Evolutionary conservation across 2,888 invertebrate species (phyloP).

Genomic region (Lycophotia porphyrea): DNA sequence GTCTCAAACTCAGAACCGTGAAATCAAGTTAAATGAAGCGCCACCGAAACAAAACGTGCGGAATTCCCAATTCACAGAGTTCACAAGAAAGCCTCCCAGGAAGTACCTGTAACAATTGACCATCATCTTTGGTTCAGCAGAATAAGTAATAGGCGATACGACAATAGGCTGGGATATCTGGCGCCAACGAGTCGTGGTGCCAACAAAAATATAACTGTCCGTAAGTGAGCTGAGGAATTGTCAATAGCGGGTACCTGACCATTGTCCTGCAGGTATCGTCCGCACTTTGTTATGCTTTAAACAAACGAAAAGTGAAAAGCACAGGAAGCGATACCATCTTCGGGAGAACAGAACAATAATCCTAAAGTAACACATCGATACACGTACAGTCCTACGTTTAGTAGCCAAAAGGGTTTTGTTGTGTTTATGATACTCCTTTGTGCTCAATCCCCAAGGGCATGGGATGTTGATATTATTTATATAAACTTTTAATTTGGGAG

Average conservation of each 20-base stretch:
- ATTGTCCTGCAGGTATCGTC: slow-evolving; percentile 80
- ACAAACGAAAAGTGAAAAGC: slow-evolving; percentile 77
- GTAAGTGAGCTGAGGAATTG: slow-evolving; percentile 74
- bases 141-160: slow-evolving; percentile 70
- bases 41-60: slow-evolving; percentile 61
- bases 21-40: slow-evolving; percentile 62
- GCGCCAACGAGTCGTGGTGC: slow-evolving; percentile 83
- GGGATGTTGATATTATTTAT: slow-evolving; percentile 4
- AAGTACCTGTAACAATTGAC: slow-evolving; percentile 73
- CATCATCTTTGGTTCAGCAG: slow-evolving; percentile 68
- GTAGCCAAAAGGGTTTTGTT: slow-evolving; percentile 67
- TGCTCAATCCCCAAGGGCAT: slow-evolving; percentile 18
- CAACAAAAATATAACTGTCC: slow-evolving; percentile 83
- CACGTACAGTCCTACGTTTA: slow-evolving; percentile 71
- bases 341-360: slow-evolving; percentile 77
- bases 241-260: slow-evolving; percentile 78
- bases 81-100: slow-evolving; percentile 71
- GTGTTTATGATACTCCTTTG: slow-evolving; percentile 42
- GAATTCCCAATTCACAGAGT: slow-evolving; percentile 58
- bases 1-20: slow-evolving; percentile 45
- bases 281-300: slow-evolving; percentile 72
- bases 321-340: slow-evolving; percentile 83
- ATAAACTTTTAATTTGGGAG: slow-evolving; percentile 7
- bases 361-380: slow-evolving; percentile 75
- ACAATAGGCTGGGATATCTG: slow-evolving; percentile 81